phyloP scores from a whole-genome alignment of 2,113 vertebrate genomes.

The Galemys pyrenaicus region DNA sequence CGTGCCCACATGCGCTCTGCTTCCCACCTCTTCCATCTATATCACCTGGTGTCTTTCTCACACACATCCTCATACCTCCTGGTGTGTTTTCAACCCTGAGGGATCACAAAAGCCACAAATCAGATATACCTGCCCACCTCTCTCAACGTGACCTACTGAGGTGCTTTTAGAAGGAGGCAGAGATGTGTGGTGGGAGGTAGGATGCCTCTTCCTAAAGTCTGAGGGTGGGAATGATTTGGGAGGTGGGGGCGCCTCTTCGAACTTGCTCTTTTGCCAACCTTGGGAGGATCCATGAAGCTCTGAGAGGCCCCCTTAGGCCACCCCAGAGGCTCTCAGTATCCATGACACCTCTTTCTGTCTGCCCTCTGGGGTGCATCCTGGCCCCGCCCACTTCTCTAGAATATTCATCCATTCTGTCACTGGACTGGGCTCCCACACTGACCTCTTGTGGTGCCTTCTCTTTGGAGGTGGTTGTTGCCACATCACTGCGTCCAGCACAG shows the following conservation, averaged over 20 bases:
- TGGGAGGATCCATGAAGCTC: background rate
- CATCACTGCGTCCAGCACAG: background rate
- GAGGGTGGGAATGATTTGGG: background rate
- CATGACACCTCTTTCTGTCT: background rate
- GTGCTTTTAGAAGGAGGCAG: background rate
- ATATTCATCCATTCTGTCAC: rapidly evolving
- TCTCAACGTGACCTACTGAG: background rate
- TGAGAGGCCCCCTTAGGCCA: background rate
- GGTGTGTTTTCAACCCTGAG: background rate
- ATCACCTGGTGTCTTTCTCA: background rate
- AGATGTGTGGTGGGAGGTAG: background rate
- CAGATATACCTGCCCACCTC: background rate
- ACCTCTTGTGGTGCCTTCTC: background rate
- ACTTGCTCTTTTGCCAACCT: background rate
- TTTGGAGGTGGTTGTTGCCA: background rate
- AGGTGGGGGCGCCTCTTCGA: rapidly evolving
- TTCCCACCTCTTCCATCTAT: background rate
- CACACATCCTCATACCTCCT: background rate
- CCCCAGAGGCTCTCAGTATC: background rate
- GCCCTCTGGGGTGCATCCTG: background rate
- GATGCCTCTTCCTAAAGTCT: background rate
- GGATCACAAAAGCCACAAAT: background rate
- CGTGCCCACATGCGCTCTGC: background rate
- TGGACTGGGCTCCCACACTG: background rate
- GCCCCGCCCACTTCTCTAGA: background rate